Conservation (phyloP, 2,113 vertebrate species). For the Heptranchias perlo region DNA sequence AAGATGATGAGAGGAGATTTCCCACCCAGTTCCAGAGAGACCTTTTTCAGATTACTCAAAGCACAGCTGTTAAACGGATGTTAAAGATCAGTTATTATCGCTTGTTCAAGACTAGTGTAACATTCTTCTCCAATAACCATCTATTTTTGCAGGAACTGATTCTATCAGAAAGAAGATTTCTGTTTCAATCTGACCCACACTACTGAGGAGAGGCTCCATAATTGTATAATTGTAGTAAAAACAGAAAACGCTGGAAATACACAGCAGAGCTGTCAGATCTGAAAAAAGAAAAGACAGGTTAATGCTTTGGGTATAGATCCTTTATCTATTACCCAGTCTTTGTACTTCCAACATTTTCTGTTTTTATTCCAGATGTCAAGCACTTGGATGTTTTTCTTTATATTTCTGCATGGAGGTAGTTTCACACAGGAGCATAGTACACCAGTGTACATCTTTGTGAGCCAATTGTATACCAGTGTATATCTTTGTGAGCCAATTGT, state of each 20-base stretch:
- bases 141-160: neutral
- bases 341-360: too few relatives aligned
- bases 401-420: too few relatives aligned
- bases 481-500: too few relatives aligned
- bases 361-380: too few relatives aligned
- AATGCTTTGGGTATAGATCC: too few relatives aligned
- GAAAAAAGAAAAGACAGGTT: too few relatives aligned
- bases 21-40: constrained; percentile 73
- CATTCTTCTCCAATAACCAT: neutral
- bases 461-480: too few relatives aligned
- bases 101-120: neutral
- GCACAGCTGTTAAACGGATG: constrained; percentile 55
- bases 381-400: too few relatives aligned
- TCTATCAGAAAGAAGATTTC: neutral
- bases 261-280: too few relatives aligned
- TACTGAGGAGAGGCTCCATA: neutral
- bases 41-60: constrained; percentile 69
- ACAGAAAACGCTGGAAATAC: neutral
- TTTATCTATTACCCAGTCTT: too few relatives aligned
- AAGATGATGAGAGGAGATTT: constrained; percentile 78
- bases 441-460: too few relatives aligned
- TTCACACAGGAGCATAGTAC: too few relatives aligned
- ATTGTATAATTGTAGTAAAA: neutral
- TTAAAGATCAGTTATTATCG: neutral
- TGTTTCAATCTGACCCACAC: neutral